These are phyloP conservation scores for Fulmarus glacialis DNA, from an alignment of 2,113 vertebrate species.

Conservation along the genomic window DNA sequence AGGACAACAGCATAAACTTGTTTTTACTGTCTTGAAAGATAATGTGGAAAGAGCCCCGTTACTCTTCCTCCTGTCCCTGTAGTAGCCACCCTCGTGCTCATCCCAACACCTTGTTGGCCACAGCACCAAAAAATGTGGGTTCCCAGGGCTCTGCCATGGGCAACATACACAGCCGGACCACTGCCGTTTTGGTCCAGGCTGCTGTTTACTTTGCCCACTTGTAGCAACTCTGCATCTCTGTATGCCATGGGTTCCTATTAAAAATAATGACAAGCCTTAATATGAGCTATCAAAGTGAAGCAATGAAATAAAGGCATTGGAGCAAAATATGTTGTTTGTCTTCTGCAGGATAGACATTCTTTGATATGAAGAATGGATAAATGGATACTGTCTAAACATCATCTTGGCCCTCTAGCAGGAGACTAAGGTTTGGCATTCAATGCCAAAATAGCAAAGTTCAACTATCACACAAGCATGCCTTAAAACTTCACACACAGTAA, in stretches of 20 bases:
- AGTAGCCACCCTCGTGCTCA: not conserved
- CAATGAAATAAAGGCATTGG: not conserved
- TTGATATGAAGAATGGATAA: not conserved
- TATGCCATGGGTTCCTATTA: not conserved
- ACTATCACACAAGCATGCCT: not conserved
- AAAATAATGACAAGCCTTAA: not conserved
- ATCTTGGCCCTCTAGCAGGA: not conserved
- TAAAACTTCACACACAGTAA: not conserved
- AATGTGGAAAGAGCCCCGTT: fast-evolving
- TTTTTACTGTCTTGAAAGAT: not conserved
- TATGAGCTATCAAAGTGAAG: not conserved
- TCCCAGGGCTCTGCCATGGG: not conserved
- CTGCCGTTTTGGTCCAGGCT: fast-evolving
- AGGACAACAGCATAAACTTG: not conserved
- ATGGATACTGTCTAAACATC: not conserved
- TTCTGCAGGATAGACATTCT: not conserved
- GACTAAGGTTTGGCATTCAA: not conserved
- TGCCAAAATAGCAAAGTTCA: not conserved
- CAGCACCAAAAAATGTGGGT: not conserved
- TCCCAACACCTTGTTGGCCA: not conserved
- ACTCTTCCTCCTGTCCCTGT: not conserved
- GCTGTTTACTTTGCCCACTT: not conserved
- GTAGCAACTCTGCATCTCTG: not conserved
- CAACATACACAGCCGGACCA: fast-evolving
- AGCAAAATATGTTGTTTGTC: not conserved